Conservation (phyloP, 2,888 invertebrate genomes). For the Thalpophila matura region DNA sequence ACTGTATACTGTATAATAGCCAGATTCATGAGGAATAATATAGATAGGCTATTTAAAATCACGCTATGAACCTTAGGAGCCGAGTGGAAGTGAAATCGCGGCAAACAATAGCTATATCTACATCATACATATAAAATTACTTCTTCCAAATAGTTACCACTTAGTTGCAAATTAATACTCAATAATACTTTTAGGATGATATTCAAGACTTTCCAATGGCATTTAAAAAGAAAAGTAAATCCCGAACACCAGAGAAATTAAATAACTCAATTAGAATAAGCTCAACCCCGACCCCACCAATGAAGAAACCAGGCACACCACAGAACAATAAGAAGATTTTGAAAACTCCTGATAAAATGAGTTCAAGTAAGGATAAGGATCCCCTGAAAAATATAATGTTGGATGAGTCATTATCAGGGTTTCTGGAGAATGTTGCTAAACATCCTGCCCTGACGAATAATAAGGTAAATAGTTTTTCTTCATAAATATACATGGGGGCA, state of each 20-base stretch:
- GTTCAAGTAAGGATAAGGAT: conserved; percentile 68
- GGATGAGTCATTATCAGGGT: conserved; percentile 71
- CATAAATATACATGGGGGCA: no score
- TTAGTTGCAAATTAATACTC: background rate
- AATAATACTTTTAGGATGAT: conserved; percentile 68
- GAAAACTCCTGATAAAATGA: conserved; percentile 69
- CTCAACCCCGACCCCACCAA: conserved; percentile 68
- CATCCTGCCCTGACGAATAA: conserved; percentile 69
- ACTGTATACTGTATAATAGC: no score
- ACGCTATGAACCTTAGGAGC: no score
- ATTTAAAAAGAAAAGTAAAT: conserved; percentile 57
- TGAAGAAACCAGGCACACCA: conserved; percentile 54
- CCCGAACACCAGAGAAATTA: conserved; percentile 59
- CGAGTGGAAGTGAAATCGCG: no score
- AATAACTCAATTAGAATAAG: conserved; percentile 71
- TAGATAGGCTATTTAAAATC: no score
- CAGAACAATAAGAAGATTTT: conserved; percentile 59
- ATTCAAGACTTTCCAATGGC: conserved; percentile 62
- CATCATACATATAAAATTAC: background rate
- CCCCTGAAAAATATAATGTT: conserved; percentile 74
- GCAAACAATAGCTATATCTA: no score
- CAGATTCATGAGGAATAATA: no score
- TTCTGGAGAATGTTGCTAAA: conserved; percentile 68
- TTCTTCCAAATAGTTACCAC: no score
- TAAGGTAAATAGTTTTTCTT: conserved; percentile 60